Percentiles rank a stretch among this genome's conserved stretches.
Conservation (phyloP, 2,888 invertebrate genomes). For the Clunio marinus region DNA sequence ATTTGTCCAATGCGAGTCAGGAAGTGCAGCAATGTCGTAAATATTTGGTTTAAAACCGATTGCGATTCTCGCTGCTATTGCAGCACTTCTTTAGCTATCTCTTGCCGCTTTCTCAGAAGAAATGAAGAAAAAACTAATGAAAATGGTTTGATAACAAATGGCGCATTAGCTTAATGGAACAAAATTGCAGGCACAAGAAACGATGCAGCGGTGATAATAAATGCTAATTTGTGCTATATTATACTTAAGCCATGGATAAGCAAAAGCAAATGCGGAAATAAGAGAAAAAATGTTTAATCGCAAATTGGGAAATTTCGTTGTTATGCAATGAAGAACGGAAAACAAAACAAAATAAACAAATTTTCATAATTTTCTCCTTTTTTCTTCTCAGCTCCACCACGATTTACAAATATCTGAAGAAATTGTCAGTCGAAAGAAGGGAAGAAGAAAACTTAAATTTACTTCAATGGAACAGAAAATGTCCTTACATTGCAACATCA, state of each 20-base stretch:
- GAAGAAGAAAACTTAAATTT: too few relatives aligned
- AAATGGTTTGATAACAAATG: slow-evolving; percentile 33
- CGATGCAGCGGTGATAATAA: slow-evolving; percentile 26
- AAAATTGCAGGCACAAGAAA: background rate
- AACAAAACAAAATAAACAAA: slow-evolving; percentile 17
- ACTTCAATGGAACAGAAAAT: too few relatives aligned
- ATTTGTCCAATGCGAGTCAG: background rate
- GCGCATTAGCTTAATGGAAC: slow-evolving; percentile 29
- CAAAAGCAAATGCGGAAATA: background rate
- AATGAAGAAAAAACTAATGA: slow-evolving; percentile 24
- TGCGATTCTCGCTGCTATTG: background rate
- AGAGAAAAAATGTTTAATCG: slow-evolving; percentile 17
- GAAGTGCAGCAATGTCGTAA: slow-evolving; percentile 15
- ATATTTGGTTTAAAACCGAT: slow-evolving; percentile 21
- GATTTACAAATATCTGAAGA: too few relatives aligned
- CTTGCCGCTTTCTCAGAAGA: background rate
- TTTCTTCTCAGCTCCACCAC: background rate
- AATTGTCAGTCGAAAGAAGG: too few relatives aligned
- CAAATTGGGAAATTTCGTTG: slow-evolving; percentile 11
- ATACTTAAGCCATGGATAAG: background rate
- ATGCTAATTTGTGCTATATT: slow-evolving; percentile 31
- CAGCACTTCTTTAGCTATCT: background rate
- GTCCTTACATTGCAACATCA: too few relatives aligned
- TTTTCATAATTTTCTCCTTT: slow-evolving; percentile 25
- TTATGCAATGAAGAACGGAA: background rate